Percentiles rank a stretch among this genome's conserved stretches.
Evolutionary conservation across 2,888 invertebrate species (phyloP).

Genomic region (Tenthredo scrophulariae): DNA sequence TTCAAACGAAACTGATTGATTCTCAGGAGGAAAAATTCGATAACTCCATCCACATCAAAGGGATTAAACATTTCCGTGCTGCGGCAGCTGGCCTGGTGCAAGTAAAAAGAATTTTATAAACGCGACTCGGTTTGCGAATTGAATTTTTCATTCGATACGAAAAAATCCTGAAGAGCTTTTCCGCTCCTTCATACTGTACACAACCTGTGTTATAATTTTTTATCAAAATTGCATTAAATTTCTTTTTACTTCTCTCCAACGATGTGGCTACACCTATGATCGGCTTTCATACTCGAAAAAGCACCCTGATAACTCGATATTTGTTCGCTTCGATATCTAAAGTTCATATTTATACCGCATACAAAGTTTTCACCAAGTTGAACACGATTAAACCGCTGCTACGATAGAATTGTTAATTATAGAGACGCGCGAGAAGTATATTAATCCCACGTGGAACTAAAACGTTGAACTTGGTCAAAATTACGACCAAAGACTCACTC

Average conservation of each 20-base stretch:
- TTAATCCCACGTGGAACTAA: constrained; percentile 13
- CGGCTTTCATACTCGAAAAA: background rate
- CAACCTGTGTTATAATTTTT: background rate
- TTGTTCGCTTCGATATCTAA: background rate
- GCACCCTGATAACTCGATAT: background rate
- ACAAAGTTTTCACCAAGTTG: constrained; percentile 5
- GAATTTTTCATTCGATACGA: background rate
- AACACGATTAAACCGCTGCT: background rate
- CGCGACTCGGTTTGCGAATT: background rate
- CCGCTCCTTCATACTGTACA: background rate
- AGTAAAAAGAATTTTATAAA: constrained; percentile 25
- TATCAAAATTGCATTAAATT: background rate
- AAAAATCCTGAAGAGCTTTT: background rate
- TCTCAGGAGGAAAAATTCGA: constrained; percentile 15
- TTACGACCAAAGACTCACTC: constrained; percentile 15
- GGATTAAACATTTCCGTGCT: constrained; percentile 8
- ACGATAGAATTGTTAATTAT: constrained; percentile 23
- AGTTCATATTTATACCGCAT: constrained; percentile 14
- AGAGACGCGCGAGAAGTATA: background rate
- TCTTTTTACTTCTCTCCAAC: background rate
- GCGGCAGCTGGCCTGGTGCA: background rate
- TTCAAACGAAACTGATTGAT: constrained; percentile 34
- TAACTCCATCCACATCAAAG: constrained; percentile 41
- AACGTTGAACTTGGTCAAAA: constrained; percentile 37
- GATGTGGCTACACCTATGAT: background rate